Evolutionary conservation across 2,888 invertebrate species (phyloP).

Genomic region (Oeneis ivallda): DNA sequence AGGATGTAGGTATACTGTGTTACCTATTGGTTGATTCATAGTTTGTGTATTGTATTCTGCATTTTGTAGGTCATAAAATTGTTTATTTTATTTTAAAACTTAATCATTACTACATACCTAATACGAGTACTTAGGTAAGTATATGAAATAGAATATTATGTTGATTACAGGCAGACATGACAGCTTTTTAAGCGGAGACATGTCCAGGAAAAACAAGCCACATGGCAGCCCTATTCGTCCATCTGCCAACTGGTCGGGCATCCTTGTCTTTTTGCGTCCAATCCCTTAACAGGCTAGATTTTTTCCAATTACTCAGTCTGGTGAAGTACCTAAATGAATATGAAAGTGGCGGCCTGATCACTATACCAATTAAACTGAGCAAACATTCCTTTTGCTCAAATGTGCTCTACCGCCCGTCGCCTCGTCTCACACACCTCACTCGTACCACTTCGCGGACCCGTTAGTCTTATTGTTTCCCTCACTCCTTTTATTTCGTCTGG

Average conservation of each 20-base stretch:
- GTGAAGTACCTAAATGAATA: conserved; percentile 61
- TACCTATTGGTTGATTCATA: too few relatives aligned
- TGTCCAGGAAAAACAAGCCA: neutral
- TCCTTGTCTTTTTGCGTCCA: conserved; percentile 38
- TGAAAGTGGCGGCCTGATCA: conserved; percentile 47
- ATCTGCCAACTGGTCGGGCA: conserved; percentile 37
- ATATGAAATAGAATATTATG: too few relatives aligned
- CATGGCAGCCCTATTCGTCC: conserved; percentile 21
- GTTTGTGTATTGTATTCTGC: too few relatives aligned
- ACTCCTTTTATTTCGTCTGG: conserved; percentile 34
- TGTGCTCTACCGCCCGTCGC: conserved; percentile 35
- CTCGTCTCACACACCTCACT: conserved; percentile 32
- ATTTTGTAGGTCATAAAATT: too few relatives aligned
- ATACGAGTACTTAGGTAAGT: too few relatives aligned
- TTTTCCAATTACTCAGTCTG: conserved; percentile 69
- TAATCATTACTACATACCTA: too few relatives aligned
- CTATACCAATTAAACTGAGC: conserved; percentile 54
- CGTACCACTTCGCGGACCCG: conserved; percentile 30
- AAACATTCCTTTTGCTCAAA: conserved; percentile 54
- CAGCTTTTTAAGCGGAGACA: neutral
- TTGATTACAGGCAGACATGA: neutral
- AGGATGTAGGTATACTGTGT: too few relatives aligned
- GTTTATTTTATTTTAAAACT: too few relatives aligned
- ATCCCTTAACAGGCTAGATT: conserved; percentile 47
- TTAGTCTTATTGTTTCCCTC: conserved; percentile 29